These are phyloP conservation scores for Phytoseiulus persimilis DNA, from an alignment of 2,888 invertebrate species.

Conservation along the genomic window DNA sequence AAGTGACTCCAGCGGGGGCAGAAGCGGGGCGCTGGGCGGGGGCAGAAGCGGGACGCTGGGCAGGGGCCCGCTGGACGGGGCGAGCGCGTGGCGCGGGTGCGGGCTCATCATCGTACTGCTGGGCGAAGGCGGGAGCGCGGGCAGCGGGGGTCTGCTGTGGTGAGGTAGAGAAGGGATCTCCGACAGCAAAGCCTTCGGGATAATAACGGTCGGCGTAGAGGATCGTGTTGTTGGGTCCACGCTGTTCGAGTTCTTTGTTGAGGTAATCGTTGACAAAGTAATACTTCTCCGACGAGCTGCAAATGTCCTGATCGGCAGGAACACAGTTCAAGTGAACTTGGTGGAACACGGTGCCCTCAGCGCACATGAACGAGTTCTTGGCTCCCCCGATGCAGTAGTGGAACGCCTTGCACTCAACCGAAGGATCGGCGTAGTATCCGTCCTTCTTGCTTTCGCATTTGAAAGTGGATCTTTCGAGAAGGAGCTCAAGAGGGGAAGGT, in stretches of 20 bases:
- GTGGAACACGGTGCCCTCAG: slow-evolving; percentile 78
- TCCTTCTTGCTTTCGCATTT: slow-evolving; percentile 69
- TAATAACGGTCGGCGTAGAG: slow-evolving; percentile 50
- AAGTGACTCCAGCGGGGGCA: slow-evolving; percentile 26
- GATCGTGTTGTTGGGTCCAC: slow-evolving; percentile 47
- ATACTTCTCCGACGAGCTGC: slow-evolving; percentile 76
- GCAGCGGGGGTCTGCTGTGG: slow-evolving; percentile 42
- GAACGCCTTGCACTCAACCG: slow-evolving; percentile 79
- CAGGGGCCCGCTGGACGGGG: slow-evolving; percentile 21
- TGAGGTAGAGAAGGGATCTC: slow-evolving; percentile 43
- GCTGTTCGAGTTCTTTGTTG: slow-evolving; percentile 59
- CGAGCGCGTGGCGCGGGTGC: slow-evolving; percentile 36
- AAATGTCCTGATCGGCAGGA: slow-evolving; percentile 79
- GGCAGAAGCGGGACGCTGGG: slow-evolving; percentile 28
- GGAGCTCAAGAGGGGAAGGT: slow-evolving; percentile 69
- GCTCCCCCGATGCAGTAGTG: slow-evolving; percentile 81
- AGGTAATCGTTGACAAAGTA: slow-evolving; percentile 87
- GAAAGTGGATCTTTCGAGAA: slow-evolving; percentile 75
- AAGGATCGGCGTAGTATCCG: slow-evolving; percentile 83
- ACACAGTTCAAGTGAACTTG: slow-evolving; percentile 86
- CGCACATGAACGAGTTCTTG: slow-evolving; percentile 79
- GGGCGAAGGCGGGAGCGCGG: slow-evolving; percentile 42
- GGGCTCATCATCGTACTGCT: slow-evolving; percentile 42
- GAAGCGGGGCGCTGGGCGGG: slow-evolving; percentile 27
- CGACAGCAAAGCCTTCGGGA: slow-evolving; percentile 45